Conservation (phyloP, 2,797 vertebrate species). For the Poecilia picta region DNA sequence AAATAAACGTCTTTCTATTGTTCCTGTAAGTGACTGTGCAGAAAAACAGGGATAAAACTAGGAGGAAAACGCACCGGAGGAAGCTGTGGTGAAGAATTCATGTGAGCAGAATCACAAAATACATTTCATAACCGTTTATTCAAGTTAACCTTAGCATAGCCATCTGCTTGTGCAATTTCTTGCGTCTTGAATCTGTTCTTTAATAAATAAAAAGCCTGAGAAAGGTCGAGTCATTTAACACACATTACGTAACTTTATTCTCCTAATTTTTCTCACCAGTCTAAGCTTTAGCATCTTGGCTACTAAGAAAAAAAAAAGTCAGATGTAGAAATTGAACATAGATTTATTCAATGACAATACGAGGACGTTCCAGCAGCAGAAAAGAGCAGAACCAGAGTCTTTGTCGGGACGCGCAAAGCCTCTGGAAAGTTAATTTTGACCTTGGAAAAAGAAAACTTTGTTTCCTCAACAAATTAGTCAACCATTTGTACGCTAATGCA, state of each 20-base stretch:
- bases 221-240: background rate
- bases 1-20: background rate
- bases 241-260: background rate
- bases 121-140: background rate
- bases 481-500: no score
- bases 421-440: no score
- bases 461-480: no score
- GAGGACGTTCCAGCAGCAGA: no score
- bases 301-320: no score
- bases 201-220: background rate
- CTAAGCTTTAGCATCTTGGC: background rate
- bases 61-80: background rate
- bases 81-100: background rate
- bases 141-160: background rate
- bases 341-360: no score
- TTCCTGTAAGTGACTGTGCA: constrained; percentile 3
- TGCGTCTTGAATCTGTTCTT: background rate
- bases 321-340: no score
- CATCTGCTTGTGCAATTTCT: background rate
- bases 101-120: background rate
- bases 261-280: background rate
- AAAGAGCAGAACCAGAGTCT: no score
- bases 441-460: no score
- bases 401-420: no score
- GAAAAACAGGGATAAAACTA: background rate